phyloP scores from a whole-genome alignment of 1,140 invertebrate genomes.

The Lepidostoma basale region DNA sequence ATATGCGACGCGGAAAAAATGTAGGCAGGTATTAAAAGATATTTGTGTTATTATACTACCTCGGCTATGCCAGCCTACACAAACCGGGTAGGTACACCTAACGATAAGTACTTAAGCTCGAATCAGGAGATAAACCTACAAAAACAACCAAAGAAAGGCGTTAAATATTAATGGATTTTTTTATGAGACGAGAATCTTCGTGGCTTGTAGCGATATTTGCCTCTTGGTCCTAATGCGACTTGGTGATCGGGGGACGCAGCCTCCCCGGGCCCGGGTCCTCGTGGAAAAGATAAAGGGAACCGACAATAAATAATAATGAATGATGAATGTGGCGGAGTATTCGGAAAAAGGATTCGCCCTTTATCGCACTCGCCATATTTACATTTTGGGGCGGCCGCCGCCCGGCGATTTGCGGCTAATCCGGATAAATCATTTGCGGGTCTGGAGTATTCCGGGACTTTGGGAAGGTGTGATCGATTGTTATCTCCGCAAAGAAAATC shows the following conservation, averaged over 20 bases:
- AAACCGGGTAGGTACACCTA: not conserved
- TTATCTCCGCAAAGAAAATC: no score
- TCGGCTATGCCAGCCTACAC: not conserved
- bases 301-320: conserved; percentile 26
- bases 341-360: not conserved
- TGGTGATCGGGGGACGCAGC: not conserved
- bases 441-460: no score
- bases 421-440: conserved; percentile 5
- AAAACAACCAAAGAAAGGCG: no score
- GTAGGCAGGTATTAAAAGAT: not conserved
- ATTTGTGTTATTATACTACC: no score
- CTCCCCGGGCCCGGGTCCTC: not conserved
- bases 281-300: not conserved
- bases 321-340: conserved; percentile 15
- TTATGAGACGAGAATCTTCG: no score
- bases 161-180: no score
- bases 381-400: not conserved
- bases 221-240: no score
- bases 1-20: not conserved
- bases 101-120: not conserved
- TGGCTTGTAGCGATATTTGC: no score
- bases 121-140: not conserved
- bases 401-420: conserved; percentile 15
- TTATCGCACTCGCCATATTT: conserved; percentile 22
- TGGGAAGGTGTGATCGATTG: no score